Percentiles rank a stretch among this genome's conserved stretches.
phyloP scores from a whole-genome alignment of 2,797 vertebrate species.

The Galaxias olidus region DNA sequence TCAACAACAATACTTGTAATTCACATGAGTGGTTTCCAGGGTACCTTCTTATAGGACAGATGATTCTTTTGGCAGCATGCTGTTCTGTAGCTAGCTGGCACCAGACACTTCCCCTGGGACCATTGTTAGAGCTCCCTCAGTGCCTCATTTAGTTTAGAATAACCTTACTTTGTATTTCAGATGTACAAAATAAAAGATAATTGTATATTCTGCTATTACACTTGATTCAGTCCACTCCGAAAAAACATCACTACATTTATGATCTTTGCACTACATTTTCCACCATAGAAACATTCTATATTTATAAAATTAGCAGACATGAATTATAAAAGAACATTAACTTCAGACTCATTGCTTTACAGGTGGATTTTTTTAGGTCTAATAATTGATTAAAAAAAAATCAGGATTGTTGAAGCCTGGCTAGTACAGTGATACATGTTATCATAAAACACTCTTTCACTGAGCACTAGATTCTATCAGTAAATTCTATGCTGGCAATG shows the following conservation, averaged over 20 bases:
- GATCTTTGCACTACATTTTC: no score
- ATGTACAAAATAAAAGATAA: conserved; percentile 33
- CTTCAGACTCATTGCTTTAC: not conserved
- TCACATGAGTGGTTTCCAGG: conserved; percentile 49
- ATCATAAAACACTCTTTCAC: not conserved
- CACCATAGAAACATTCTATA: no score
- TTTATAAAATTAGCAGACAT: no score
- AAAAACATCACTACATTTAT: no score
- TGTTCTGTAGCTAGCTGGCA: conserved; percentile 41
- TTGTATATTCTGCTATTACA: conserved; percentile 27
- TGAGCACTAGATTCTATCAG: conserved; percentile 36
- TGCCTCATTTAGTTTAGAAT: conserved; percentile 55
- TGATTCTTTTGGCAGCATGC: conserved; percentile 52
- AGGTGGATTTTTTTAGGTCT: not conserved
- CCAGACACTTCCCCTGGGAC: conserved; percentile 54
- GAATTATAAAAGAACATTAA: no score
- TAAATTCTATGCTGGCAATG: conserved; percentile 22
- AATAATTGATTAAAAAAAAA: not conserved
- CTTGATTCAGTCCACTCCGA: conserved; percentile 6
- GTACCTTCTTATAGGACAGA: conserved; percentile 64
- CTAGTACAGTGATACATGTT: no score
- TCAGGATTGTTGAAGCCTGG: no score
- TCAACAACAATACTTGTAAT: conserved; percentile 45
- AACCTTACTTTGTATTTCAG: conserved; percentile 38
- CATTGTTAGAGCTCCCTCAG: conserved; percentile 56